Evolutionary conservation across 2,888 invertebrate genomes (phyloP).

Genomic region (Lochmaea crataegi): DNA sequence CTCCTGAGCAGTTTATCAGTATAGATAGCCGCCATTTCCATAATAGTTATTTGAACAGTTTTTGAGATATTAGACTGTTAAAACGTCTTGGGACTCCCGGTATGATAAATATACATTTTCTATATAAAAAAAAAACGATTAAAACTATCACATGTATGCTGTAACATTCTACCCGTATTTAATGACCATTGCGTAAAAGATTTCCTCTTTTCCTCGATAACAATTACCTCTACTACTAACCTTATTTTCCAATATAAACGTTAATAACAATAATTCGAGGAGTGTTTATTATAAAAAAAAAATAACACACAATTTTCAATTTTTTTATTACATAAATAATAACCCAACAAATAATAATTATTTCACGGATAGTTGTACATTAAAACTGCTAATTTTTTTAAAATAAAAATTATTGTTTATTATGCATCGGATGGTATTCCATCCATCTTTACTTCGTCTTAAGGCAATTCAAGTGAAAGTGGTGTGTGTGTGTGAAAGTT

Average conservation of each 20-base stretch:
- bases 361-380: conserved; percentile 28
- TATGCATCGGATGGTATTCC: conserved; percentile 29
- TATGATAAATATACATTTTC: no score
- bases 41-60: no score
- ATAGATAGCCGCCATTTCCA: no score
- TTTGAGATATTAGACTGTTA: no score
- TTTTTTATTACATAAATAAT: conserved; percentile 37
- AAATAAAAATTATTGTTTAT: conserved; percentile 31
- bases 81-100: no score
- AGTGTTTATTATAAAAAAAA: conserved; percentile 19
- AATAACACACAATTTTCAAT: conserved; percentile 11
- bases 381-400: conserved; percentile 28
- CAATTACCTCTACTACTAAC: conserved; percentile 21
- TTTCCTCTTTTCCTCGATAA: conserved; percentile 12
- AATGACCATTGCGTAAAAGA: conserved; percentile 9
- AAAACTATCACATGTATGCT: not conserved
- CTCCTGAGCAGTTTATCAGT: no score
- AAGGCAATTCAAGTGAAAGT: conserved; percentile 61
- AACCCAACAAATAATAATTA: conserved; percentile 32
- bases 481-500: conserved; percentile 65
- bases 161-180: not conserved
- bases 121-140: not conserved
- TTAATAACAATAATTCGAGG: conserved; percentile 21
- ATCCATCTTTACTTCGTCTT: conserved; percentile 35
- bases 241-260: conserved; percentile 30